phyloP scores from a whole-genome alignment of 1,140 invertebrate species.

The Lepidurus arcticus region DNA sequence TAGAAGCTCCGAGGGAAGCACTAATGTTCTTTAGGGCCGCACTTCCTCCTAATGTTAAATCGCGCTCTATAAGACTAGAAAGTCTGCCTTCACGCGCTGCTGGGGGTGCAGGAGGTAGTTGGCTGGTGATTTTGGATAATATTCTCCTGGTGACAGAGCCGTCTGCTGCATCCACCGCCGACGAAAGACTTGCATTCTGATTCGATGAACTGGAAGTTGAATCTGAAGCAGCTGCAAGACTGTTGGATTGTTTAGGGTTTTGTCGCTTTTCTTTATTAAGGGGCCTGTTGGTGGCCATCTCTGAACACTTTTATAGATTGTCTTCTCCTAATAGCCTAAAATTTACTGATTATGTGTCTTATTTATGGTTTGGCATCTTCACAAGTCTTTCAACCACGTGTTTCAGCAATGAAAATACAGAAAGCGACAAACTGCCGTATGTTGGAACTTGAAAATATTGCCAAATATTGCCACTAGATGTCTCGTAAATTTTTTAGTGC shows the following conservation, averaged over 20 bases:
- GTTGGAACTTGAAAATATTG: no score
- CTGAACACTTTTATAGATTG: not conserved
- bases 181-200: not conserved
- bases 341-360: not conserved
- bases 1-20: not conserved
- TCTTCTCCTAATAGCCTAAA: not conserved
- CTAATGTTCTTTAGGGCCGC: not conserved
- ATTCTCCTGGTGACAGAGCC: not conserved
- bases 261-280: not conserved
- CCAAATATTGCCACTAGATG: not conserved
- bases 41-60: not conserved
- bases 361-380: not conserved
- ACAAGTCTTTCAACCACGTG: not conserved
- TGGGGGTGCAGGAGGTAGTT: not conserved
- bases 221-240: not conserved
- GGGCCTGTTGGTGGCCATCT: not conserved
- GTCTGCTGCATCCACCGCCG: not conserved
- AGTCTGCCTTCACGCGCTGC: conserved; percentile 5
- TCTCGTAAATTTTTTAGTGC: not conserved
- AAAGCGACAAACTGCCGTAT: not conserved
- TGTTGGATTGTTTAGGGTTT: not conserved
- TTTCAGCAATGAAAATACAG: not conserved
- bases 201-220: no score
- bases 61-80: conserved; percentile 13
- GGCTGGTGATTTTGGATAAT: not conserved